Evolutionary conservation across 2,888 invertebrate genomes (phyloP), one percentile per base, ranked within the genome.

Genomic region (Lycocerus yunnanus): DNA sequence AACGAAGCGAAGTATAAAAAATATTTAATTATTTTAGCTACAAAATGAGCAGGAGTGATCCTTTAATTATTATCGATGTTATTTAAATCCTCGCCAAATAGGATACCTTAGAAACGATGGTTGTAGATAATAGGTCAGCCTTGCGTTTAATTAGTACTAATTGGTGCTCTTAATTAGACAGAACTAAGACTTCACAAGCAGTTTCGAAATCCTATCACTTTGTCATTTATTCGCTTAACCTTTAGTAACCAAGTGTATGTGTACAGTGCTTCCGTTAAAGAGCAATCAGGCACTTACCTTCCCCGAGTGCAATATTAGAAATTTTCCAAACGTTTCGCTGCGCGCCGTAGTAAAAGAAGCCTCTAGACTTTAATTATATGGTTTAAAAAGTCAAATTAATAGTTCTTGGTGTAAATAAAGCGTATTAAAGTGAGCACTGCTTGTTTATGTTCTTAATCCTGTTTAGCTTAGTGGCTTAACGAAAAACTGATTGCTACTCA

Each of bases 91-190:
- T 78, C 77, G 78, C 80, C 82, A 83, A 84, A 84, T 82, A 79
- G 83, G 84, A 84, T 81, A 82, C 84, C 84, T 84, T 84, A 84
- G 83, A 81, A 84, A 82, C 80, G 83, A 81, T 82, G 80, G 80
- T 78, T 82, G 82, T 81, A 83, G 84, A 86, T 86, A 86, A 86
- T 86, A 84, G 86, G 85, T 85, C 86, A 85, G 85, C 84, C 84
- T 80, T 84, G 84, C 83, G 85, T 86, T 86, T 86, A 86, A 86
- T 86, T 86, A 86, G 85, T 82, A 82, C 86, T 86, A 86, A 86
- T 86, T 86, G 86, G 85, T 83, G 83, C 84, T 84, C 81, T 84
- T 86, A 86, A 86, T 86, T 86, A 86, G 86, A 85, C 85, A 86
- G 84, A 85, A 85, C 84, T 85, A 84, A 85, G 85, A 83, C 85